Base-by-base conservation (phyloP, 2,797 vertebrate genomes). In the Pachyuromys duprasi region DNA sequence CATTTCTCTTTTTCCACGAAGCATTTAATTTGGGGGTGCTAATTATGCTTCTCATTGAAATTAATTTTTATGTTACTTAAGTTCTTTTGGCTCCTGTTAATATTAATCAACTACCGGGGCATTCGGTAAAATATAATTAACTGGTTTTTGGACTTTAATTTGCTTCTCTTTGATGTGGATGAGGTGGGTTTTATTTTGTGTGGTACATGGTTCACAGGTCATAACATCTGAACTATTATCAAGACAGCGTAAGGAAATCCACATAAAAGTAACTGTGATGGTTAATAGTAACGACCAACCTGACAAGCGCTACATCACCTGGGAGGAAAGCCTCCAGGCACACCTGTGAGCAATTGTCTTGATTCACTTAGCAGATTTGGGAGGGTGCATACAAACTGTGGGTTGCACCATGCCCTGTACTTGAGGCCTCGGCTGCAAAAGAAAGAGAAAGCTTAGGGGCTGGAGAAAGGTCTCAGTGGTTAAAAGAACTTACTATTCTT, bases 1-100 rank as follows among this genome's bases (percentile, higher is more conserved):
- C 67, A 7, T 20, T 62, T 93, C 36, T 89, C 62, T 89, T 93
- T 82, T 69, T 89, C 20, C 18, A 24, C n/a, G 65, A 83, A 93
- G 65, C 24, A 75, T 18, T 17, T 88, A 24, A 86, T 57, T 90
- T 86, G 26, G n/a, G n/a, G 28, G 26, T 33, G 31, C 62, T 86
- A 74, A 78, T 82, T 49, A 67, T 82, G 3, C 17, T 72, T 83
- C 69, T 49, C n/a, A n/a, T 45, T 70, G 31, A 93, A 79, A 79
- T 74, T 79, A 36, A 88, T 53, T 90, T 94, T 36, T 18, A 87
- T 63, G 83, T 90, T 42, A 36, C 31, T 89, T 55, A 33, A 22
- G n/a, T 88, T 39, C 60, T 60, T 80, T 60, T 8, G 1, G 13
- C 31, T 76, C 75, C 42, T 18, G 57, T 78, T 39, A 53, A 33